Percentiles rank a stretch among this genome's conserved stretches.
These are phyloP conservation scores for Dioctria rufipes DNA, from an alignment of 2,888 invertebrate species.

Conservation along the genomic window DNA sequence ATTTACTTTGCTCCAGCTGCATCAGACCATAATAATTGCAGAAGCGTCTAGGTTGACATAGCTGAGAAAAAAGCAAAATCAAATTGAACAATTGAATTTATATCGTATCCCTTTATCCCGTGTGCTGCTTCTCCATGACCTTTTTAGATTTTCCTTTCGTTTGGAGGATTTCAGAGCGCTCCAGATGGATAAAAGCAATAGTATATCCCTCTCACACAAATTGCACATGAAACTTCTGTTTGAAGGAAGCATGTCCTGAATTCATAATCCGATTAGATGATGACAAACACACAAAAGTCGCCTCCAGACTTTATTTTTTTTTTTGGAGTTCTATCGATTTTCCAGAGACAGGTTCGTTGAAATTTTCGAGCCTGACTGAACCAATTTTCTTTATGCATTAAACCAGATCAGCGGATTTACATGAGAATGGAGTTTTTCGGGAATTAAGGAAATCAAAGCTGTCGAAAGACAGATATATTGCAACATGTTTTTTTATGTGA, in stretches of 20 bases:
- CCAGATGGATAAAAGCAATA: not conserved
- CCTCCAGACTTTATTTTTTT: constrained; percentile 14
- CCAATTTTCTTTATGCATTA: not conserved
- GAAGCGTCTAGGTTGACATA: constrained; percentile 23
- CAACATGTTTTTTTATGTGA: too few species aligned
- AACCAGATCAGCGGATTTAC: too few species aligned
- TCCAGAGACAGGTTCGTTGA: constrained; percentile 22
- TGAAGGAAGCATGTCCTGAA: constrained; percentile 36
- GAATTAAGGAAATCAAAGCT: too few species aligned
- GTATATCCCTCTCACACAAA: not conserved
- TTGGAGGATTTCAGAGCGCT: too few species aligned
- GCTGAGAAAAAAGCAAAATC: not conserved
- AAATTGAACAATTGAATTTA: constrained; percentile 40
- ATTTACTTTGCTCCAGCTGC: constrained; percentile 9
- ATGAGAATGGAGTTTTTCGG: too few species aligned
- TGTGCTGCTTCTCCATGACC: too few species aligned
- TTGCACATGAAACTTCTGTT: constrained; percentile 20
- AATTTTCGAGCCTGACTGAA: constrained; percentile 17
- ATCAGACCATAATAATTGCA: constrained; percentile 16
- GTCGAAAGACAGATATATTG: too few species aligned
- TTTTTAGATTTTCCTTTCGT: too few species aligned
- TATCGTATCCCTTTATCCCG: too few species aligned
- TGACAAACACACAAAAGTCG: constrained; percentile 18
- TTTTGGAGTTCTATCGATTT: constrained; percentile 32
- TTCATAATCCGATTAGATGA: constrained; percentile 45